Conservation (phyloP, 2,797 vertebrate genomes). For the Acanthurus tractus region DNA sequence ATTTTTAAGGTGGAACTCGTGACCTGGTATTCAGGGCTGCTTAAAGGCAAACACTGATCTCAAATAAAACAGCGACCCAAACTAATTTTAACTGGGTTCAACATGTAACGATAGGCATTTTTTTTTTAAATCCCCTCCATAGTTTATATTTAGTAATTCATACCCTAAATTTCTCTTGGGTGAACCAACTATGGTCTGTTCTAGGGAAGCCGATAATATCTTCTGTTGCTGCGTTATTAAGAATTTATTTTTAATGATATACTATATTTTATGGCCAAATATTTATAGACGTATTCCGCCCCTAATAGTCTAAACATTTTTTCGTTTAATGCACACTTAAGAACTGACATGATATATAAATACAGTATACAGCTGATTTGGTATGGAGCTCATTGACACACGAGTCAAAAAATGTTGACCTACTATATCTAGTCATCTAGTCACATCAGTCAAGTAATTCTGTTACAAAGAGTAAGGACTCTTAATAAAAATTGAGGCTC, state of each 20-base stretch:
- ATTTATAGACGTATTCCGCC: background rate
- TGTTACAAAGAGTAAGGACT: background rate
- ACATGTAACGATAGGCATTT: too few relatives aligned
- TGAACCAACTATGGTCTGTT: background rate
- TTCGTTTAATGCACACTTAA: too few relatives aligned
- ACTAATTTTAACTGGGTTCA: background rate
- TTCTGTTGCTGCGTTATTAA: too few relatives aligned
- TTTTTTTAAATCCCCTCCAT: background rate
- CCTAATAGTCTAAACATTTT: too few relatives aligned
- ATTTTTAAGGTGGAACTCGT: slow-evolving; percentile 77
- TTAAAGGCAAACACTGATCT: background rate
- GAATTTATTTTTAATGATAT: background rate
- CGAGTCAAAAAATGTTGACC: background rate
- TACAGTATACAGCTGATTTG: background rate
- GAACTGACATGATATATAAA: background rate
- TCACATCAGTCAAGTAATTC: background rate
- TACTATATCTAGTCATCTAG: background rate
- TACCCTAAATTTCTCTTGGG: too few relatives aligned
- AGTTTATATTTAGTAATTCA: too few relatives aligned
- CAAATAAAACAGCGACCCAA: background rate
- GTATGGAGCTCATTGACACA: background rate
- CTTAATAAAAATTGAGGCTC: background rate
- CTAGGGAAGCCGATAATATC: too few relatives aligned
- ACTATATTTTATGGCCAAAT: background rate
- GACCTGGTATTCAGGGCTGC: background rate